phyloP scores from a whole-genome alignment of 1,140 invertebrate genomes.

The Eupristina koningsbergeri region DNA sequence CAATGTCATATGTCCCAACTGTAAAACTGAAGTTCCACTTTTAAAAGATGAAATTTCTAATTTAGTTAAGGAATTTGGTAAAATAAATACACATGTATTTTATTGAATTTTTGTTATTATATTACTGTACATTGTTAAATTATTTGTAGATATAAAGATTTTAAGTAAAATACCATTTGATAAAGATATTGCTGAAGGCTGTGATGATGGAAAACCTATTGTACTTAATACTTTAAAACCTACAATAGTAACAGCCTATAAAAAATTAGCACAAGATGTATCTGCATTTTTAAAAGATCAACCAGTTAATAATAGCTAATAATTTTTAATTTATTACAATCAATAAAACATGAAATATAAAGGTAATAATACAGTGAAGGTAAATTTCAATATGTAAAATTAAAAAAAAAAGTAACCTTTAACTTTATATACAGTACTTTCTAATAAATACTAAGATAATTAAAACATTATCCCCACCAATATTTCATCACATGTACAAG shows the following conservation, averaged over 20 bases:
- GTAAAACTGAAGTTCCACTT: slow-evolving; percentile 77
- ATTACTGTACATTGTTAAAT: slow-evolving; percentile 23
- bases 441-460: not conserved
- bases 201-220: slow-evolving; percentile 85
- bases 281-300: slow-evolving; percentile 70
- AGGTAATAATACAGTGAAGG: not conserved
- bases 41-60: slow-evolving; percentile 76
- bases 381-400: no score
- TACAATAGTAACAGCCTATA: slow-evolving; percentile 75
- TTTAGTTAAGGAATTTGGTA: slow-evolving; percentile 74
- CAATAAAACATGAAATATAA: not conserved
- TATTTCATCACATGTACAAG: slow-evolving; percentile 42
- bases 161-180: slow-evolving; percentile 86
- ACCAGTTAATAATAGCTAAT: slow-evolving; percentile 38
- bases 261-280: slow-evolving; percentile 74
- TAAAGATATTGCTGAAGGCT: slow-evolving; percentile 79
- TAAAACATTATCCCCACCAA: slow-evolving; percentile 6
- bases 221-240: slow-evolving; percentile 81
- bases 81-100: slow-evolving; percentile 20
- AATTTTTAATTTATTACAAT: not conserved
- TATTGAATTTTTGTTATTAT: slow-evolving; percentile 10
- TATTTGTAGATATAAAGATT: slow-evolving; percentile 66
- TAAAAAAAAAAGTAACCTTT: no score
- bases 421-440: no score
- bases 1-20: slow-evolving; percentile 81